Evolutionary conservation across 2,113 vertebrate species (phyloP), one percentile per base, ranked within the genome.

Genomic region (Dicaeum eximium): DNA sequence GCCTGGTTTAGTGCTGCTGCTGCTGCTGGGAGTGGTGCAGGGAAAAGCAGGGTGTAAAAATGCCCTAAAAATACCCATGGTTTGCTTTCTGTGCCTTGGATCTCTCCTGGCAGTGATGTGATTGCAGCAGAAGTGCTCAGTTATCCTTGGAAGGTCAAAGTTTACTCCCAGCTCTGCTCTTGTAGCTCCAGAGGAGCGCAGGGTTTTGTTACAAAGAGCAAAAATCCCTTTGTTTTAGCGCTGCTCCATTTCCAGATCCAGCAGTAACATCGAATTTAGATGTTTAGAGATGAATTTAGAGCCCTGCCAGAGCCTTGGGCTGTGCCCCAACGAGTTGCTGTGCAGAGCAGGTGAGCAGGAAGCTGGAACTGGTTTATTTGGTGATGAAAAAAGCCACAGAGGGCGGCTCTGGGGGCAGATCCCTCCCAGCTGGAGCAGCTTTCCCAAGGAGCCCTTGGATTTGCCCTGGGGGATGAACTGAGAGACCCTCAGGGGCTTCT

Each of bases 1-100:
- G 31, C 19, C 21, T 16, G 1, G 13, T 20, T 45, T 0, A 7
- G 72, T 31, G 84, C 35, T 47, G 70, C 62, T 58, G 85, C 67
- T 37, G 24, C 25, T 50, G n/a, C n/a, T n/a, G n/a, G n/a, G 65
- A 6, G 7, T 10, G 40, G 4, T 10, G 62, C 54, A 51, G 35
- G 24, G 15, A 21, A 21, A 20, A 27, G 7, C 9, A 38, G 45
- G 50, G 5, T 25, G 48, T 22, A 8, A 33, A 56, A 66, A n/a
- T 0, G 38, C 25, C 13, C 0, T 22, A 8, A 33, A 56, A 66
- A n/a, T 0, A 35, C 25, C 13, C 0, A 0, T 25, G 66, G 7
- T 24, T 72, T 24, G 40, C 2, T 50, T 72, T n/a, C 38, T 30
- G 62, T 47, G 75, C 37, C 62, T 50, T 4, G 20, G 2, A 16